phyloP scores from a whole-genome alignment of 2,797 vertebrate species.

The Cirrhinus mrigala region DNA sequence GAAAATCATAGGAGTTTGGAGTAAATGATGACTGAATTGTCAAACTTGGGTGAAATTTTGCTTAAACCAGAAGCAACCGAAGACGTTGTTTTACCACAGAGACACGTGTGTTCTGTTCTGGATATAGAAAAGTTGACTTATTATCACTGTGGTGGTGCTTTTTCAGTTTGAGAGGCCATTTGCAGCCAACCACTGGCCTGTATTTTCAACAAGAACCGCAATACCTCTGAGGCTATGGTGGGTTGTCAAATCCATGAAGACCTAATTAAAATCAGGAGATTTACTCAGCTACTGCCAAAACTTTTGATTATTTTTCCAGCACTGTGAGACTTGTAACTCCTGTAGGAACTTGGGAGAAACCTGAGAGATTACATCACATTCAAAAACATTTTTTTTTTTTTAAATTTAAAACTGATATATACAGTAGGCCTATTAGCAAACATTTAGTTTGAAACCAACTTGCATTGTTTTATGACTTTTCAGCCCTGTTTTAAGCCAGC shows the following conservation, averaged over 20 bases:
- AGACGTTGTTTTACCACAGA: background rate
- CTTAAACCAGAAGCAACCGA: background rate
- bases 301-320: background rate
- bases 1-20: background rate
- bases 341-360: background rate
- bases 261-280: slow-evolving; percentile 12
- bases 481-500: background rate
- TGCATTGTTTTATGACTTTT: background rate
- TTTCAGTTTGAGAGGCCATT: background rate
- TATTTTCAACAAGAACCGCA: slow-evolving; percentile 15
- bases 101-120: background rate
- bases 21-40: background rate
- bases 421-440: background rate
- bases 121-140: background rate
- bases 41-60: background rate
- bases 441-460: background rate
- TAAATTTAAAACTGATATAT: background rate
- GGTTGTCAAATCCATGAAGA: background rate
- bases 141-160: background rate
- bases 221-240: background rate
- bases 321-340: background rate
- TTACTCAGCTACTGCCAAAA: background rate
- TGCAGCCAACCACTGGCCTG: background rate
- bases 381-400: background rate
- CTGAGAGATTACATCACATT: background rate